Evolutionary conservation across 2,888 invertebrate species (phyloP).

Genomic region (Proisotoma minuta): DNA sequence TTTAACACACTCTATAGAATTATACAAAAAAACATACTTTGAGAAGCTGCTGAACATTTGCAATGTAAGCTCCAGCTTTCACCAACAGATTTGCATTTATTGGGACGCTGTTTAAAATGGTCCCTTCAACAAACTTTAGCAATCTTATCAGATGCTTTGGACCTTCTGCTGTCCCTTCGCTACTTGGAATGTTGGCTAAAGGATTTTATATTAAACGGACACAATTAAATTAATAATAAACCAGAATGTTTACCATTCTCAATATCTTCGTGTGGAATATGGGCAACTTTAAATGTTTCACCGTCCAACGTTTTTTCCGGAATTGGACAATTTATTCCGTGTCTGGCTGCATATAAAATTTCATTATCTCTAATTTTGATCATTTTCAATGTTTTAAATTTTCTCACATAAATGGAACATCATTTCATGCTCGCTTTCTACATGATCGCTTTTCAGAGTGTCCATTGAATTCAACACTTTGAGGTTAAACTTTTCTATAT

Average conservation of each 20-base stretch:
- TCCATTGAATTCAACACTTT: slow-evolving; percentile 81
- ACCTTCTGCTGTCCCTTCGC: no score
- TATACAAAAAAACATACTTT: slow-evolving; percentile 55
- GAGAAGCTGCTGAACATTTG: slow-evolving; percentile 63
- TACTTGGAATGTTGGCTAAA: no score
- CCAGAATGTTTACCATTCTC: slow-evolving; percentile 40
- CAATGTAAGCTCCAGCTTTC: slow-evolving; percentile 68
- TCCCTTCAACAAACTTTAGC: slow-evolving; percentile 70
- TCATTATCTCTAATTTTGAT: no score
- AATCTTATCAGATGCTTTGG: slow-evolving; percentile 65
- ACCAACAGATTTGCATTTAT: slow-evolving; percentile 61
- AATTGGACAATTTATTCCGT: slow-evolving; percentile 63
- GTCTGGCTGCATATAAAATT: slow-evolving; percentile 54
- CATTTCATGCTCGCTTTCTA: slow-evolving; percentile 71
- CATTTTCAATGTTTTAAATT: slow-evolving; percentile 4
- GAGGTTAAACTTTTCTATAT: slow-evolving; percentile 56
- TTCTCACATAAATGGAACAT: slow-evolving; percentile 63
- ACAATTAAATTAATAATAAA: no score
- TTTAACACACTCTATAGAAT: background rate
- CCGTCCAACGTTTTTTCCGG: slow-evolving; percentile 67
- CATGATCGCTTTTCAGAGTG: slow-evolving; percentile 62
- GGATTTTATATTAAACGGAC: no score
- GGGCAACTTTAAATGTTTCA: slow-evolving; percentile 55
- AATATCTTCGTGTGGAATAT: slow-evolving; percentile 15
- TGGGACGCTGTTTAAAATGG: slow-evolving; percentile 61